Base-by-base conservation (phyloP, 2,888 invertebrate species). In the Parnassius glacialis region DNA sequence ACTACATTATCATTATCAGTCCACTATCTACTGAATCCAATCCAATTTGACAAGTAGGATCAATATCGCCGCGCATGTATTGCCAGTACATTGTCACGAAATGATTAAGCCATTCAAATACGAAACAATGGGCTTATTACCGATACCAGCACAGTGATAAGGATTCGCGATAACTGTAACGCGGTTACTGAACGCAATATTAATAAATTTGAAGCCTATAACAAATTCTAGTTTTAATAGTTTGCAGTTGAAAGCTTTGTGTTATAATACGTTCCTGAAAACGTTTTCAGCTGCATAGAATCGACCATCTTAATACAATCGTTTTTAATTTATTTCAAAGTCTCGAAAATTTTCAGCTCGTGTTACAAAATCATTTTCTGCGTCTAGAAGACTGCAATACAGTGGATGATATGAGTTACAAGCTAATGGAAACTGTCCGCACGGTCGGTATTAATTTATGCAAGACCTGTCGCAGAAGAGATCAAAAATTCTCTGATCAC, bases 51-150 rank as follows among this genome's bases (percentile, higher is more conserved):
- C 54, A 54, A 65, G 65, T 34, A 41, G 11, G 51, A 56, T 56
- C 50, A 16, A 56, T 45, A 42, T 2, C 16, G 44, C 11, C 7
- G 11, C 34, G 52, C n/a, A 13, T 56, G 50, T 20, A 34, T 69
- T 68, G 70, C 54, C 50, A 50, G 64, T 11, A 52, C 45, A 70
- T 74, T 74, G 73, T 73, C 67, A 59, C 58, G 59, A 64, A 62
- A 71, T 78, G 76, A 78, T 76, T 74, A 74, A 76, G 69, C 74
- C 65, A 73, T 76, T 73, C 68, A 73, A 54, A 61, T 64, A 11
- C 57, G 50, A 68, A 67, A 78, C 78, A 78, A 78, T 76, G 45
- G 71, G 65, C 67, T 74, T 75, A 74, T 74, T 73, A 71, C 68
- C 73, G 70, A 72, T 62, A 58, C 59, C 64, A 57, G 11, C 7